Evolutionary conservation across 2,888 invertebrate genomes (phyloP), one percentile per base, ranked within the genome.

Genomic region (Girardia tigrina): DNA sequence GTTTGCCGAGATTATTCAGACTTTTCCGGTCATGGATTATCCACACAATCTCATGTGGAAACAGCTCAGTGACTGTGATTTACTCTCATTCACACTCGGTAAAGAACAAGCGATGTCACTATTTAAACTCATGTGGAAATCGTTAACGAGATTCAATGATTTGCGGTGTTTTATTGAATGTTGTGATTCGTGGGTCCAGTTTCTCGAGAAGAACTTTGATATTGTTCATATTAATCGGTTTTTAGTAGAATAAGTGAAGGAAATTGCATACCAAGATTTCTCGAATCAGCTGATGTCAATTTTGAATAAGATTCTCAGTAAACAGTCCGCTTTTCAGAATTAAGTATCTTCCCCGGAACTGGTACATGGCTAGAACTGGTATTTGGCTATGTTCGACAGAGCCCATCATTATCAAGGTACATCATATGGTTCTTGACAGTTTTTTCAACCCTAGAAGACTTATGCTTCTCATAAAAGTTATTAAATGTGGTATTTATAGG

Each of bases 141-240:
- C 81, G n/a, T 81, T 82, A 28, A 87, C 88, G 72, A 88, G 87
- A 76, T 85, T 90, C 70, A 87, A 87, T 72, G 87, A 88, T 81
- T 87, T 84, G 26, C 85, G 86, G 78, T 88, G 90, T 73, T 95
- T 94, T 82, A 88, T 94, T 79, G 87, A 87, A 79, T 91, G 92
- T 81, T 88, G 91, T 74, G 92, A 91, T 83, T 89, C 91, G n/a
- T 97, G 95, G 95, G 87, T 92, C 72, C 90, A 91, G 80, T 94
- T 90, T 84, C 89, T 91, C 4, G 90, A 90, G 23, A 89, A 89
- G 78, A 89, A 92, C 86, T 91, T 94, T 85, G 89, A 29, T 23
- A 8, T 26, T 23, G 27, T 28, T 2, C 92, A 93, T 83, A 87
- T 94, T 0, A 91, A 93, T 83, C 88, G 89, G 26, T 88, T 94